Evolutionary conservation across 2,113 vertebrate genomes (phyloP).

Genomic region (Nesogale talazaci): DNA sequence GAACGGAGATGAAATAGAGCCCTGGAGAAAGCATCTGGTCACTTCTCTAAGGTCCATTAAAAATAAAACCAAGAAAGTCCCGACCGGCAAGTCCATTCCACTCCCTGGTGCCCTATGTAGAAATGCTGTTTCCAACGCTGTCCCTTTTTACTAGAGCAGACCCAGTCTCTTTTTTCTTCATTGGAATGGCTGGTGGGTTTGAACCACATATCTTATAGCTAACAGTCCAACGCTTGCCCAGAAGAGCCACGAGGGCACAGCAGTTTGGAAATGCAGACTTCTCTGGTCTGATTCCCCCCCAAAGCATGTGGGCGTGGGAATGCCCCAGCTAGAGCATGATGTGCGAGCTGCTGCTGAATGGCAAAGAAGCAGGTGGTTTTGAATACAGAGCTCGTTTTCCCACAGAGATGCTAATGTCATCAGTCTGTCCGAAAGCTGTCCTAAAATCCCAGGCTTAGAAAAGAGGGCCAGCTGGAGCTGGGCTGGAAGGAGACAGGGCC

Average conservation of each 20-base stretch:
- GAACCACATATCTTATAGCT: too few species aligned
- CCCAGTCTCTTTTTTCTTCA: too few species aligned
- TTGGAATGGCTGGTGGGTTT: too few species aligned
- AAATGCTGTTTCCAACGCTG: too few species aligned
- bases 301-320: not conserved
- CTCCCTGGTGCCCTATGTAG: too few species aligned
- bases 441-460: conserved; percentile 64
- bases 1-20: not conserved
- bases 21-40: not conserved
- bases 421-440: conserved; percentile 48
- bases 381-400: conserved; percentile 67
- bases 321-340: conserved; percentile 13
- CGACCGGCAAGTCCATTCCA: too few species aligned
- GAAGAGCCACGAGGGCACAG: too few species aligned
- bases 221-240: too few species aligned
- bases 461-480: conserved; percentile 56
- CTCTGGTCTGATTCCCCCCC: conserved; percentile 16
- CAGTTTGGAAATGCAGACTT: conserved; percentile 4
- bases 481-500: conserved; percentile 58
- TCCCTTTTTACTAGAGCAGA: too few species aligned
- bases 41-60: conserved; percentile 30
- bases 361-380: conserved; percentile 62
- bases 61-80: too few species aligned
- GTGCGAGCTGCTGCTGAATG: not conserved
- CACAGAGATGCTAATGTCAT: conserved; percentile 68